phyloP scores from a whole-genome alignment of 1,140 invertebrate species.

The Drosophila novamexicana region DNA sequence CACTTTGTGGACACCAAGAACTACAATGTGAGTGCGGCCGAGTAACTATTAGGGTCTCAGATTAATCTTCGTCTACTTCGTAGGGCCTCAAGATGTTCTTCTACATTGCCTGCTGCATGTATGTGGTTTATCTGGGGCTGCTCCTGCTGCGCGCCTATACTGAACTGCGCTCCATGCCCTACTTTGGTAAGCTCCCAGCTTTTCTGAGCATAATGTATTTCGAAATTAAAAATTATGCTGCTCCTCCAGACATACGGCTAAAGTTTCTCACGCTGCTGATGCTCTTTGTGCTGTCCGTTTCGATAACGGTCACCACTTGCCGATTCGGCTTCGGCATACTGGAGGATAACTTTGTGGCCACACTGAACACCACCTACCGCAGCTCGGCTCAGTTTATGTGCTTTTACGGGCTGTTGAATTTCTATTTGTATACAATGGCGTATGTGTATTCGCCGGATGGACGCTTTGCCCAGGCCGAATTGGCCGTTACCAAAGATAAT shows the following conservation, averaged over 20 bases:
- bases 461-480: conserved; percentile 92
- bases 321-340: conserved; percentile 94
- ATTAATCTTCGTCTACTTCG: neutral
- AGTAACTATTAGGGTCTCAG: no score
- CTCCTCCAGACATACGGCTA: conserved; percentile 91
- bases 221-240: neutral
- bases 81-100: conserved; percentile 94
- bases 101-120: conserved; percentile 92
- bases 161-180: conserved; percentile 97
- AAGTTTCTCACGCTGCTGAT: conserved; percentile 96
- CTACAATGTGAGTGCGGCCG: conserved; percentile 90
- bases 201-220: no score
- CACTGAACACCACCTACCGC: conserved; percentile 93
- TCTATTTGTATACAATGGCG: conserved; percentile 96
- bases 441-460: conserved; percentile 96
- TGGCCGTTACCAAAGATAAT: conserved; percentile 97
- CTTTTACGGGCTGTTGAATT: conserved; percentile 97
- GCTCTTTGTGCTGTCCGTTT: conserved; percentile 92
- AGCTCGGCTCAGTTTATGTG: conserved; percentile 97
- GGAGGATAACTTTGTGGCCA: conserved; percentile 97
- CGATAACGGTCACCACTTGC: conserved; percentile 90
- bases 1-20: conserved; percentile 94
- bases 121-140: conserved; percentile 93
- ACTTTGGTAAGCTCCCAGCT: conserved; percentile 91
- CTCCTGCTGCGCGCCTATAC: conserved; percentile 95